Evolutionary conservation across 1,140 invertebrate genomes (phyloP), one percentile per base, ranked within the genome.

Genomic region (Habropoda laboriosa): DNA sequence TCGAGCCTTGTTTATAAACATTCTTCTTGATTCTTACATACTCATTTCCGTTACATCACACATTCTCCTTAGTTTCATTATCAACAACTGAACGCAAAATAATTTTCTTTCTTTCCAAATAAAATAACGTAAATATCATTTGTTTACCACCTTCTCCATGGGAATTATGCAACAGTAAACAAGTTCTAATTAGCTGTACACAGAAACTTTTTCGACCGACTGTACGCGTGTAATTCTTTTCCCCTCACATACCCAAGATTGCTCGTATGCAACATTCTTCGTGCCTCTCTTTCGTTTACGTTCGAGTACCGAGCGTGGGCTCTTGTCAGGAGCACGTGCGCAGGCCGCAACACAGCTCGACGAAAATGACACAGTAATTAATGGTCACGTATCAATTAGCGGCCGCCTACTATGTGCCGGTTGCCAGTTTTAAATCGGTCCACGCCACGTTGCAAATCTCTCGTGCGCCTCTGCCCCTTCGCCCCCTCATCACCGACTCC

Each of bases 351-450:
- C 88, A 89, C 73, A 82, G 87, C 84, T 89, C 89, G 84, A 82
- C 87, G 90, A 85, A 91, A 93, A 92, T 93, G 92, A 93, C 91
- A 91, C 90, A 90, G 92, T 93, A 93, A 93, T 92, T 93, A 93
- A 93, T 93, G 89, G 90, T 83, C 84, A 88, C 87, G 90, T 91
- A 93, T 93, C 92, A 93, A 93, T 93, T 93, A 92, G 90, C 88
- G 84, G 80, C 74, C 79, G 84, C 83, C 87, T 86, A 89, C 81
- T 82, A 80, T 76, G 82, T 75, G 85, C 79, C 73, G 79, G 86
- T 86, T 79, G 82, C 86, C 81, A 86, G 85, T 92, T 92, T 92
- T 92, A 92, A 92, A 92, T 92, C 90, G 90, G 88, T 75, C 81
- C 80, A 79, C 71, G 82, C 84, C 85, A 74, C 85, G 71, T 66